Evolutionary conservation across 2,888 invertebrate genomes (phyloP), one percentile per base, ranked within the genome.

Genomic region (Lepidochitona cinerea): DNA sequence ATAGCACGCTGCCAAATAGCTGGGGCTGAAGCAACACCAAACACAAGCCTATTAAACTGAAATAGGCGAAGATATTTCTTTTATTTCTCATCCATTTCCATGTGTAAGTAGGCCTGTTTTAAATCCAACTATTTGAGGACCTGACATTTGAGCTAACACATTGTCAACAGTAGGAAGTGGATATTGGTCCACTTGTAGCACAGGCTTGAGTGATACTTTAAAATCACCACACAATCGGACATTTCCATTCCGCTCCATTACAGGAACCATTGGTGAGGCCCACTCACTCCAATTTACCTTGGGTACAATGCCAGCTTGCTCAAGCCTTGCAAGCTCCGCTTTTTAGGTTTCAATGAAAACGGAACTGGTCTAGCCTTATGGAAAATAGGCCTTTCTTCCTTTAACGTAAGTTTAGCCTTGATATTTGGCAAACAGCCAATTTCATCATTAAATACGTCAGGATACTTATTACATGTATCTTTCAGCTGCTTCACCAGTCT

Each of bases 201-300:
- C 32, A 29, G 53, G 74, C 41, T 78, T 78, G 9, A 78, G 36
- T 9, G 78, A 65, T 3, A 79, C 37, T n/a, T 73, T 75, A 26
- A 73, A 79, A 66, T 78, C 78, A 0, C 78, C 74, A 72, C 78
- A 78, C 35, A 79, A 52, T 35, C 73, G 12, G 35, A 32, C 79
- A n/a, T 71, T 49, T 12, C 78, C 76, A 53, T 76, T 71, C n/a
- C 75, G 59, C 71, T 84, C 83, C 0, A 75, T 65, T 12, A 84
- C 79, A n/a, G 80, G 78, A 1, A 84, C 81, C n/a, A 83, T 79
- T 1, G 83, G 82, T 32, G 83, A 78, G 2, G 81, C 83, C 82
- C 80, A 84, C 0, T 83, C 71, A 74, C 75, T 77, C 26, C 73
- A 65, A 1, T 74, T 54, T 9, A 81, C 76, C 32, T 74, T 72